Evolutionary conservation across 2,113 vertebrate species (phyloP).

Genomic region (Chloroceryle aenea): DNA sequence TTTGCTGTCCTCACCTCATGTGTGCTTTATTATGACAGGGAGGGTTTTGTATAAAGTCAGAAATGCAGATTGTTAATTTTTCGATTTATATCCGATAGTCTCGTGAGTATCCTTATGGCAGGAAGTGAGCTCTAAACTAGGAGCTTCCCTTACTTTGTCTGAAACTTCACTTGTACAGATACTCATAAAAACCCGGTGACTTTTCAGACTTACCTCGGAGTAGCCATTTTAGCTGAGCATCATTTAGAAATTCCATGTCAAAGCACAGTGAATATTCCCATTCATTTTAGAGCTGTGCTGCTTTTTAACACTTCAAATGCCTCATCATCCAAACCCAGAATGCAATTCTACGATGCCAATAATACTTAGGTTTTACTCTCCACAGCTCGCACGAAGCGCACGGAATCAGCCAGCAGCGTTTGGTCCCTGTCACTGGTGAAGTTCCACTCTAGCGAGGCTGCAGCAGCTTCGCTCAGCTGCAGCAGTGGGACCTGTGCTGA

Average conservation of each 20-base stretch:
- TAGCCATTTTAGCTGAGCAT: slow-evolving; percentile 5
- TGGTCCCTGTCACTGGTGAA: background rate
- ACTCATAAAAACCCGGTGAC: background rate
- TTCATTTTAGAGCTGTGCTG: background rate
- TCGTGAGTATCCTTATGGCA: background rate
- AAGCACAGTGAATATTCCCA: background rate
- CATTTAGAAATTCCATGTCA: background rate
- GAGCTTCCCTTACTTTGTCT: background rate
- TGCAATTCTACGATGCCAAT: background rate
- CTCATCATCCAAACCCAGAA: background rate
- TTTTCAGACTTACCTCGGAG: background rate
- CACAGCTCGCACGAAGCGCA: background rate
- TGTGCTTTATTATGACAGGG: background rate
- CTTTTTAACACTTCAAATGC: background rate
- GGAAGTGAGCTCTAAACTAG: background rate
- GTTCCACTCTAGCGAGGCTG: background rate
- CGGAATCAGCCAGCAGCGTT: background rate
- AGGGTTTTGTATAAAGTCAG: background rate
- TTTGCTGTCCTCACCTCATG: background rate
- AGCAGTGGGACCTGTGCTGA: background rate
- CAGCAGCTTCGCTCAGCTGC: background rate
- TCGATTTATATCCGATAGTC: background rate
- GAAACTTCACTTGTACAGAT: background rate
- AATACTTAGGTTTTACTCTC: background rate
- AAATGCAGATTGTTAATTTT: background rate